Conservation (phyloP, 2,888 invertebrate genomes). For the Smittia aterrima region DNA sequence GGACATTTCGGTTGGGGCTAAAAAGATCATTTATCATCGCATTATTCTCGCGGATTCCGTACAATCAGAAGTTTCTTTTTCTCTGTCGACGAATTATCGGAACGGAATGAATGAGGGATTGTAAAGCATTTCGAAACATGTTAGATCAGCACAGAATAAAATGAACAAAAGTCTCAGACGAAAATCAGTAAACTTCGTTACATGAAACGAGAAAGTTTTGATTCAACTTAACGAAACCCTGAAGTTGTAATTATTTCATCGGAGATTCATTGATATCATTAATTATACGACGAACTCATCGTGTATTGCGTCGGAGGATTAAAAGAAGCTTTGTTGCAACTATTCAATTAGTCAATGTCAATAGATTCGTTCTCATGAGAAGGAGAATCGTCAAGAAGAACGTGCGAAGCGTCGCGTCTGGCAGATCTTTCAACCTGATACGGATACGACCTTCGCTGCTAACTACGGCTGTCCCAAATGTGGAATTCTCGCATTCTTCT, state of each 20-base stretch:
- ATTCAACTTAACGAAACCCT: neutral
- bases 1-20: neutral
- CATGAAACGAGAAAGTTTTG: neutral
- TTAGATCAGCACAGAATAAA: neutral
- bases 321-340: neutral
- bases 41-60: slow-evolving; percentile 14
- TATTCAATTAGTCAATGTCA: neutral
- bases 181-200: neutral
- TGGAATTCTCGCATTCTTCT: no score
- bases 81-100: neutral
- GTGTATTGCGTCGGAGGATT: neutral
- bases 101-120: neutral
- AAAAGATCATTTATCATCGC: slow-evolving; percentile 13
- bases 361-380: no score
- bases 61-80: neutral
- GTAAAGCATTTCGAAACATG: neutral
- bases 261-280: neutral
- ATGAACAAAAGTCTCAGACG: neutral
- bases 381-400: no score
- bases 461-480: no score
- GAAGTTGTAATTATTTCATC: neutral
- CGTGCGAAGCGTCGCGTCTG: no score
- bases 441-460: no score
- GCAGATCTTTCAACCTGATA: no score
- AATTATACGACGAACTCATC: neutral